Conservation (phyloP, 2,888 invertebrate genomes). For the Acrobasis suavella region DNA sequence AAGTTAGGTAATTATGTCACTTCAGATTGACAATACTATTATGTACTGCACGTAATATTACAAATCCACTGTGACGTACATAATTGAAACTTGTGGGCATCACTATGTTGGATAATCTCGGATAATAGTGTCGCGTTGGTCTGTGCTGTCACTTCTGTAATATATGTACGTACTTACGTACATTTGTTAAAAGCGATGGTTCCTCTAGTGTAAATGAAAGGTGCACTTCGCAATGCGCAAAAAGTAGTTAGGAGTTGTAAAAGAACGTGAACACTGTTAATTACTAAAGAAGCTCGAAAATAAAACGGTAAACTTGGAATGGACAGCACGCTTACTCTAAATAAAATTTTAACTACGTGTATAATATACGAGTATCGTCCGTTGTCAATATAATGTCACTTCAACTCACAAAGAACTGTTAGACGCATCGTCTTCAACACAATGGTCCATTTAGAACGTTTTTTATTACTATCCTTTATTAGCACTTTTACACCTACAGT, state of each 20-base stretch:
- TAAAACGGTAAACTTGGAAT: slow-evolving; percentile 15
- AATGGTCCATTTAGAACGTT: slow-evolving; percentile 24
- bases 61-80: background rate
- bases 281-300: slow-evolving; percentile 16
- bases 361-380: background rate
- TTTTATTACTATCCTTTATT: slow-evolving; percentile 1
- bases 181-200: background rate
- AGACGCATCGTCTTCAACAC: slow-evolving; percentile 27
- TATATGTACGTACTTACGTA: background rate
- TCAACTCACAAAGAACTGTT: slow-evolving; percentile 28
- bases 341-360: slow-evolving; percentile 9
- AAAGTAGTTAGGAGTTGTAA: background rate
- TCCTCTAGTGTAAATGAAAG: slow-evolving; percentile 1
- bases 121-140: background rate
- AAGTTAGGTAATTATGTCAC: slow-evolving; percentile 34
- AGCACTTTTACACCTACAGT: slow-evolving; percentile 6
- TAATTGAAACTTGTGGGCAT: background rate
- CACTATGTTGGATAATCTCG: background rate
- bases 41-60: slow-evolving; percentile 13
- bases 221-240: background rate
- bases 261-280: slow-evolving; percentile 11
- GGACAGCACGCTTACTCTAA: slow-evolving; percentile 16
- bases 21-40: slow-evolving; percentile 31
- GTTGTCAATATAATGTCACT: slow-evolving; percentile 28
- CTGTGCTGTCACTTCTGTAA: background rate